A percentile compares a stretch with the other conserved stretches of the same genome.
Conservation (phyloP, 2,797 vertebrate genomes). For the Scarus forsteni region DNA sequence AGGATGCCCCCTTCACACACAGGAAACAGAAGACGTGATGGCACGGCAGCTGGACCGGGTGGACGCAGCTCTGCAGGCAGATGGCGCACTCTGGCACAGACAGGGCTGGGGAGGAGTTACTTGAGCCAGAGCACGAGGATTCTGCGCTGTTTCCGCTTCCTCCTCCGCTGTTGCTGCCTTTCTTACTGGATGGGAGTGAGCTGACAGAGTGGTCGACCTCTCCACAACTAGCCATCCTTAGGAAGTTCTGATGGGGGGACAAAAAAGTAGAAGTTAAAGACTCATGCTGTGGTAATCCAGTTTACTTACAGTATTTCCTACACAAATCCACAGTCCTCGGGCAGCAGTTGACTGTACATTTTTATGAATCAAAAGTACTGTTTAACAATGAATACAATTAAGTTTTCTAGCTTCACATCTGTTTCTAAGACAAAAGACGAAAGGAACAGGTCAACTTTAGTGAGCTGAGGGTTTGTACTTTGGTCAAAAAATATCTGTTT, state of each 20-base stretch:
- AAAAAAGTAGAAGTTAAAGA: neutral
- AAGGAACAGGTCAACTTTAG: no score
- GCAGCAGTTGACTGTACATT: no score
- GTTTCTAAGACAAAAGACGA: no score
- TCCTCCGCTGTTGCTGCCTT: constrained; percentile 83
- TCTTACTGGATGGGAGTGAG: constrained; percentile 93
- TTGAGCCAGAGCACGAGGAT: constrained; percentile 87
- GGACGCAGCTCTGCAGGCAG: constrained; percentile 97
- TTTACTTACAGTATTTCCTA: neutral
- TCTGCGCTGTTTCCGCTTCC: constrained; percentile 83
- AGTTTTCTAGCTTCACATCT: no score
- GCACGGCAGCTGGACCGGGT: constrained; percentile 97
- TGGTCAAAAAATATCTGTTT: no score
- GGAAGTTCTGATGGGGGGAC: constrained; percentile 79
- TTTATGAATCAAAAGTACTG: no score
- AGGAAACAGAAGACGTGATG: constrained; percentile 98
- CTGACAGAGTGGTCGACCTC: constrained; percentile 95
- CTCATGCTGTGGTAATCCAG: neutral
- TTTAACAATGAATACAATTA: no score
- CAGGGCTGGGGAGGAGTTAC: constrained; percentile 87
- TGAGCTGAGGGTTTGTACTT: no score
- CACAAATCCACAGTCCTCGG: no score
- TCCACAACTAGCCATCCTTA: constrained; percentile 98
- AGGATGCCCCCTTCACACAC: constrained; percentile 98
- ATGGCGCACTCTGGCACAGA: constrained; percentile 97